Conservation (phyloP, 1,140 invertebrate genomes). For the Octopus sinensis region DNA sequence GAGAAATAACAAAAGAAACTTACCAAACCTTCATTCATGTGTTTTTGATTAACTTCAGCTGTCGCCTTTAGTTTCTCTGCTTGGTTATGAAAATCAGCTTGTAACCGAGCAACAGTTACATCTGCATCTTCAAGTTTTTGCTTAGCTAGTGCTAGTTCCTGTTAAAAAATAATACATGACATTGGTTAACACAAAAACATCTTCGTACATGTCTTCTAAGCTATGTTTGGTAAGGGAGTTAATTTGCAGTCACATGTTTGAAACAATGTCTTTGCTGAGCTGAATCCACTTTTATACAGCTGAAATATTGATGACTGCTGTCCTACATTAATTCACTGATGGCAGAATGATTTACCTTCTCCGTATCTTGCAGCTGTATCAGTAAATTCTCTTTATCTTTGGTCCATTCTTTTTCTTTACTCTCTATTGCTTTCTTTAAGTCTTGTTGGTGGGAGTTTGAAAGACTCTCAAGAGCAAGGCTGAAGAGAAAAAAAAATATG, state of each 20-base stretch:
- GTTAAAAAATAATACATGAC: not conserved
- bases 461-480: not conserved
- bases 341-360: not conserved
- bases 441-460: not conserved
- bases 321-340: no score
- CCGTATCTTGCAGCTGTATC: not conserved
- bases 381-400: constrained; percentile 2
- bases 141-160: not conserved
- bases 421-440: not conserved
- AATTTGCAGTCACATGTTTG: no score
- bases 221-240: no score
- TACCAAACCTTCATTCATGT: not conserved
- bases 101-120: not conserved
- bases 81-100: not conserved
- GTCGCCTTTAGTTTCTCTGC: not conserved
- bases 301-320: no score
- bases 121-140: constrained; percentile 4
- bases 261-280: no score
- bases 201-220: no score
- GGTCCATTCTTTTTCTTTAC: not conserved
- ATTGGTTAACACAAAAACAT: no score
- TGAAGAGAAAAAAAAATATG: not conserved
- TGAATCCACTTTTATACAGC: no score
- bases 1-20: not conserved
- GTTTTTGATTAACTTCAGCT: not conserved